phyloP scores from a whole-genome alignment of 2,113 vertebrate species.

The Saguinus imperator region DNA sequence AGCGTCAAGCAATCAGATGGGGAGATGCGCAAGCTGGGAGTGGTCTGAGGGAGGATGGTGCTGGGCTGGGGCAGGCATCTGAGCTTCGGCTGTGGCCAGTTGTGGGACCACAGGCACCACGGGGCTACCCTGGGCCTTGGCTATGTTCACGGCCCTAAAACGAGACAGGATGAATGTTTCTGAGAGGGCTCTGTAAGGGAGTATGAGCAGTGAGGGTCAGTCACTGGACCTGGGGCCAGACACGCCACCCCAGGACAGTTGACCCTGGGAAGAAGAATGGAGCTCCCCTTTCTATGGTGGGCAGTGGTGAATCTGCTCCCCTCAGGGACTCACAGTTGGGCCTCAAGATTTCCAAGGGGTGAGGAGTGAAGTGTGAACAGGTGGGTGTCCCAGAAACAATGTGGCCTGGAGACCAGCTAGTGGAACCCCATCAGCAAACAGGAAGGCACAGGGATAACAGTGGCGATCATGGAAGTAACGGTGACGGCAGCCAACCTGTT shows the following conservation, averaged over 20 bases:
- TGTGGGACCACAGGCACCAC: fast-evolving
- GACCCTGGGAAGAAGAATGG: not conserved
- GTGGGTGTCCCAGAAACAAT: not conserved
- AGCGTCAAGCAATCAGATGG: slow-evolving; percentile 52
- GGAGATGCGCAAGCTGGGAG: slow-evolving; percentile 33
- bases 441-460: not conserved
- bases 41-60: not conserved
- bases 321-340: not conserved
- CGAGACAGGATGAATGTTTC: not conserved
- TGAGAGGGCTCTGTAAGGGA: not conserved
- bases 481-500: fast-evolving
- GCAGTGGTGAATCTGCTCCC: not conserved
- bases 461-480: fast-evolving
- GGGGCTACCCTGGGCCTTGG: fast-evolving
- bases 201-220: not conserved
- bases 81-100: not conserved
- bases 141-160: not conserved
- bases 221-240: not conserved
- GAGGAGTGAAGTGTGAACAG: not conserved
- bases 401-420: not conserved
- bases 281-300: not conserved
- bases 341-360: not conserved
- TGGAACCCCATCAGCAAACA: not conserved
- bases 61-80: not conserved
- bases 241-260: fast-evolving